Percentiles rank a stretch among this genome's conserved stretches.
Evolutionary conservation across 2,888 invertebrate species (phyloP).

Genomic region (Meteorus cinctellus): DNA sequence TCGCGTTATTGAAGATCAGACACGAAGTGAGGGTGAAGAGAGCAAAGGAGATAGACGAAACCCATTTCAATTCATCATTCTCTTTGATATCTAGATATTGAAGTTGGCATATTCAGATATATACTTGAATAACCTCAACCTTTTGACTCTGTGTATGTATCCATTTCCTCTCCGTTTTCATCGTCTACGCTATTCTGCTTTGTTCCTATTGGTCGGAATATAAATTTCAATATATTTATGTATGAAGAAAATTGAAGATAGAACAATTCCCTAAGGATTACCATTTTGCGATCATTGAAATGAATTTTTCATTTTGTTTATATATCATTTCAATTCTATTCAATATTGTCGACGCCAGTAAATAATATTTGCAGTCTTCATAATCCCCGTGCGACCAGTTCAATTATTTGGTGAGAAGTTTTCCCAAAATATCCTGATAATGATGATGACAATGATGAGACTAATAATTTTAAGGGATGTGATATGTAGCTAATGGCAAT

Average conservation of each 20-base stretch:
- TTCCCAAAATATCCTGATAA: background rate
- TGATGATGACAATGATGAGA: background rate
- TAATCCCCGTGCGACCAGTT: conserved; percentile 31
- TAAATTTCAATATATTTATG: no score
- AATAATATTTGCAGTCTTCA: background rate
- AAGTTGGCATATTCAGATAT: conserved; percentile 56
- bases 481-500: conserved; percentile 32
- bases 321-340: background rate
- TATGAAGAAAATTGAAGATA: no score
- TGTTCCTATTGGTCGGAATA: background rate
- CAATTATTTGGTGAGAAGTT: background rate
- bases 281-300: no score
- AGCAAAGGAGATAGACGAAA: background rate
- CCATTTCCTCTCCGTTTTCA: background rate
- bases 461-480: background rate
- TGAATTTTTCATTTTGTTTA: no score
- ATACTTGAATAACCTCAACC: background rate
- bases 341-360: background rate
- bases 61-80: conserved; percentile 31
- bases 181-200: background rate
- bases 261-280: no score
- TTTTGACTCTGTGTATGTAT: background rate
- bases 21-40: background rate
- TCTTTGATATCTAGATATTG: conserved; percentile 60
- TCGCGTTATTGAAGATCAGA: conserved; percentile 1